Evolutionary conservation across 1,140 invertebrate species (phyloP), one percentile per base, ranked within the genome.

Genomic region (Drosophila chauvacae): DNA sequence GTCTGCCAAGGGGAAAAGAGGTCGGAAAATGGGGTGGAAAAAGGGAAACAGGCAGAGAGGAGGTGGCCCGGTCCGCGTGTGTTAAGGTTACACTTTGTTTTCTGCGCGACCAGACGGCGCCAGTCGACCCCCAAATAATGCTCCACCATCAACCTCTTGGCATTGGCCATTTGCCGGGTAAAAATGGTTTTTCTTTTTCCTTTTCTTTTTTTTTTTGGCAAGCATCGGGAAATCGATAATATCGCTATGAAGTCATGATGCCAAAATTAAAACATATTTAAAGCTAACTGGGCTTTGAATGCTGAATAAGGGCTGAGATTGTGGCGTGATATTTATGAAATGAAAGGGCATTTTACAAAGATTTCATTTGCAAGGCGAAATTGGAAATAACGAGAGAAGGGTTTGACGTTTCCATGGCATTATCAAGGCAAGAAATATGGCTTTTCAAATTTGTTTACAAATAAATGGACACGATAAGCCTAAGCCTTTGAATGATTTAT

Each of bases 51-150:
- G 39, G 14, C 13, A 16, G 23, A 23, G 23, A 23, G 45, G 7
- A 26, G 45, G 44, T 23, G 20, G 44, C 42, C 10, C 20, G 42
- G 63, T 20, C 48, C 51, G 74, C 58, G 70, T 85, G 73, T 90
- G 81, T 90, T 90, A 88, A 90, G 85, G 85, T 88, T 88, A 85
- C 74, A 90, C 20, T 79, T 77, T 90, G 66, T 75, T 84, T 77
- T 78, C 65, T 47, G 59, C 53, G 42, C 85, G 85, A 69, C 85
- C 57, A 88, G 85, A 88, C 85, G 85, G 81, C 85, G 85, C 78
- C 84, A 75, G 39, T 41, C 48, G 75, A 72, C 73, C 23, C 51
- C 61, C 63, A 77, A 68, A 57, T 18, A 39, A 47, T 26, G 37
- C 37, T 26, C 20, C 47, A 13, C 35, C 68, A 64, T 48, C 65